A percentile compares a stretch with the other conserved stretches of the same genome.
phyloP scores from a whole-genome alignment of 2,888 invertebrate species.

The Ctenicera cuprea region DNA sequence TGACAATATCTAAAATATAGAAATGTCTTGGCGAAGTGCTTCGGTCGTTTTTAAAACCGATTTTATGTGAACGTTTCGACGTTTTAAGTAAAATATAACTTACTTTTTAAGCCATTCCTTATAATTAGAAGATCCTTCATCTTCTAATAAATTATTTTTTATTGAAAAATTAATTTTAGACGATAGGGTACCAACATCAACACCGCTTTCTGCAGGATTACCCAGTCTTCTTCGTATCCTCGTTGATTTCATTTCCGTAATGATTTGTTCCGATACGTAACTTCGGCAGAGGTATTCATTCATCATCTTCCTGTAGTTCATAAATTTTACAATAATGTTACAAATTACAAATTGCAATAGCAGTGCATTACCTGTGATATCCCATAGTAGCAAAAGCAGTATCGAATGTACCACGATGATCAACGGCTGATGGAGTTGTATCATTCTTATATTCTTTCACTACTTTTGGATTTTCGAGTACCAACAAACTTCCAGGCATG shows the following conservation, averaged over 20 bases:
- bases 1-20: too few species aligned
- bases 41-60: too few species aligned
- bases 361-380: constrained; percentile 78
- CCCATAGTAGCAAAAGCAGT: constrained; percentile 80
- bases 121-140: constrained; percentile 83
- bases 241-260: constrained; percentile 76
- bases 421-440: constrained; percentile 9
- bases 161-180: constrained; percentile 62
- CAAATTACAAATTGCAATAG: background rate
- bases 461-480: constrained; percentile 70
- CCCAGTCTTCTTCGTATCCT: constrained; percentile 72
- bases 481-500: constrained; percentile 81
- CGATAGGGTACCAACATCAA: constrained; percentile 59
- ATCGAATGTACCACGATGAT: constrained; percentile 76
- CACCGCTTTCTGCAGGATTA: constrained; percentile 65
- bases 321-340: constrained; percentile 30
- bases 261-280: constrained; percentile 83
- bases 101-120: constrained; percentile 86
- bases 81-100: too few species aligned
- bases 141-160: constrained; percentile 76
- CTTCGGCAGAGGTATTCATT: constrained; percentile 86
- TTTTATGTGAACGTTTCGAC: too few species aligned
- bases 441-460: constrained; percentile 52
- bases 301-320: constrained; percentile 80
- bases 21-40: too few species aligned